phyloP scores from a whole-genome alignment of 2,797 vertebrate species.

The Sebastes steindachneri region DNA sequence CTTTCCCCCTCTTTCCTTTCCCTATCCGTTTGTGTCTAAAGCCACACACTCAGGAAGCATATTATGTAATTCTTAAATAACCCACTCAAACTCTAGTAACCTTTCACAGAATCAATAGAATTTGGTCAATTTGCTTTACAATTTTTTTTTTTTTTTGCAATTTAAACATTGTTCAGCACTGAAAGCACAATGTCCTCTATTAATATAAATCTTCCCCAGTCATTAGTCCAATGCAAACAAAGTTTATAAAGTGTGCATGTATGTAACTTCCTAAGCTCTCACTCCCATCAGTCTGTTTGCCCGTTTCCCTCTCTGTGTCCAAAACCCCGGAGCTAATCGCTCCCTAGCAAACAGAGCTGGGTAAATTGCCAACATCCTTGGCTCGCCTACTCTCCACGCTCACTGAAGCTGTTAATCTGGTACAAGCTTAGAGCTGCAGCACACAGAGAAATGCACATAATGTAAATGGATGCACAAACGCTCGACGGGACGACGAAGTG shows the following conservation, averaged over 20 bases:
- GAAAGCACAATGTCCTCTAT: background rate
- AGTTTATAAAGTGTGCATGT: background rate
- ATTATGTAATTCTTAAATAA: background rate
- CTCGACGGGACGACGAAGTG: background rate
- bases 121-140: background rate
- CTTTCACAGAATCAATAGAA: background rate
- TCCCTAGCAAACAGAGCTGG: background rate
- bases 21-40: background rate
- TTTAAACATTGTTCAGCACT: background rate
- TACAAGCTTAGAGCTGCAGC: background rate
- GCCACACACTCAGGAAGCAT: background rate
- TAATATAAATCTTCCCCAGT: background rate
- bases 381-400: slow-evolving; percentile 14
- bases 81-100: background rate
- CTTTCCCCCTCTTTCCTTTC: background rate
- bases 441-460: background rate
- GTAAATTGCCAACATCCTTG: slow-evolving; percentile 6
- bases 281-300: background rate
- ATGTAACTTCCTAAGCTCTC: background rate
- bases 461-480: background rate
- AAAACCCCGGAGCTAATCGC: background rate
- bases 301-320: background rate
- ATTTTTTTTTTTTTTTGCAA: background rate
- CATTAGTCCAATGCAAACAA: background rate
- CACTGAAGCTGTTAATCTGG: slow-evolving; percentile 44